These are phyloP conservation scores for Drosophila fulvimacula DNA, from an alignment of 2,888 invertebrate genomes.

Conservation along the genomic window DNA sequence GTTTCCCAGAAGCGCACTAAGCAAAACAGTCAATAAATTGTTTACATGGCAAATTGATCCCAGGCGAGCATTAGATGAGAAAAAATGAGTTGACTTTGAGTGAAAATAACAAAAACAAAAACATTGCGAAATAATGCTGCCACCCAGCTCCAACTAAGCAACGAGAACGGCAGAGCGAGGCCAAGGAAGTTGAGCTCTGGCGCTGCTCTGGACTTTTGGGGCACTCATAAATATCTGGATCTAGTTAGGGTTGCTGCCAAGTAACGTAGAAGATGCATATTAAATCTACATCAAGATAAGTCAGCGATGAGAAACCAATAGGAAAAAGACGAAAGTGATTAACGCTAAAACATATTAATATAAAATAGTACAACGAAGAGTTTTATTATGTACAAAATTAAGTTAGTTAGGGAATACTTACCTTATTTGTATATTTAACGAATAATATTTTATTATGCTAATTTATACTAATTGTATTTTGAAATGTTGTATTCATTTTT, in stretches of 20 bases:
- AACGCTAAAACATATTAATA: background rate
- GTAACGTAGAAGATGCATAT: slow-evolving; percentile 4
- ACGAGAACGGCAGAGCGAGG: slow-evolving; percentile 10
- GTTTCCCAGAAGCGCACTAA: slow-evolving; percentile 79
- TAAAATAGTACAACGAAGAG: background rate
- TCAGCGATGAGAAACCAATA: background rate
- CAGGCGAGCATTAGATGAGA: slow-evolving; percentile 78
- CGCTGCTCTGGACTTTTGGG: slow-evolving; percentile 61
- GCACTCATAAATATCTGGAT: slow-evolving; percentile 49
- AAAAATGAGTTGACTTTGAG: slow-evolving; percentile 80
- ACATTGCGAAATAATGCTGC: slow-evolving; percentile 26
- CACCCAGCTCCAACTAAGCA: slow-evolving; percentile 5
- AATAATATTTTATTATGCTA: too few species aligned
- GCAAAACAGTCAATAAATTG: slow-evolving; percentile 80
- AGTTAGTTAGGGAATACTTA: background rate
- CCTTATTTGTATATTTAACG: too few species aligned
- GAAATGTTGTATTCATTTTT: too few species aligned
- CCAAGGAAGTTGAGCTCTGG: slow-evolving; percentile 28
- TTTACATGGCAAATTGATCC: slow-evolving; percentile 81
- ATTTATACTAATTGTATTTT: too few species aligned
- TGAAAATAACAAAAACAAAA: slow-evolving; percentile 50
- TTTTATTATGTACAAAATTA: too few species aligned
- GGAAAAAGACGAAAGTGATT: background rate
- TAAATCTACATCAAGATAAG: slow-evolving; percentile 13
- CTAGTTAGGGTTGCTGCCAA: background rate